Evolutionary conservation across 2,113 vertebrate genomes (phyloP).

Genomic region (Toxotes jaculatrix): DNA sequence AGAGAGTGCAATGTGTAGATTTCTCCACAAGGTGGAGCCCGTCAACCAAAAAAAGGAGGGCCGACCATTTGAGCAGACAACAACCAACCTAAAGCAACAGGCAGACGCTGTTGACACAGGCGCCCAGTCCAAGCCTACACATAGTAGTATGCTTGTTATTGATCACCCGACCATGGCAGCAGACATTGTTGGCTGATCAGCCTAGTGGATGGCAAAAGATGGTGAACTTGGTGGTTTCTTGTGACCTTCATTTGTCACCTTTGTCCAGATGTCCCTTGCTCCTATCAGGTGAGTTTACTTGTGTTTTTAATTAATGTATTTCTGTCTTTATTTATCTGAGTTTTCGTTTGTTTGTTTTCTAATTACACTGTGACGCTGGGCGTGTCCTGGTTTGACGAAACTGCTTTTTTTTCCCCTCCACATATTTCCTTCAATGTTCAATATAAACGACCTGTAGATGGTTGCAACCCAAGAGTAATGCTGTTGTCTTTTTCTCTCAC

Average conservation of each 20-base stretch:
- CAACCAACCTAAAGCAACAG: conserved; percentile 38
- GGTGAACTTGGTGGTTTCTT: background rate
- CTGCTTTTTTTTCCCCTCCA: background rate
- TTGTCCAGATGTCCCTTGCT: background rate
- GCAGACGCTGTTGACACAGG: background rate
- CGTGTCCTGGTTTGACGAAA: background rate
- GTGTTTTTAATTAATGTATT: fast-evolving
- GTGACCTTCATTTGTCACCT: conserved; percentile 34
- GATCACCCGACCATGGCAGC: background rate
- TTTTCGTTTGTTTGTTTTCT: background rate
- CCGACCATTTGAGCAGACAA: fast-evolving
- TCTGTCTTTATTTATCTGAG: background rate
- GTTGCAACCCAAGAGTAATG: conserved; percentile 13
- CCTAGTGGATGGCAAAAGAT: background rate
- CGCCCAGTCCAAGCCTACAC: background rate
- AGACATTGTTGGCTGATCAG: background rate
- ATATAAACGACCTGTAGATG: background rate
- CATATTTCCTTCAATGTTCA: background rate
- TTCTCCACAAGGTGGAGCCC: conserved; percentile 64
- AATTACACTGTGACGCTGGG: background rate
- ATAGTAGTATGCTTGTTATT: too few relatives aligned
- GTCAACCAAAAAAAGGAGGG: background rate
- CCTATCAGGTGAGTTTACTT: background rate
- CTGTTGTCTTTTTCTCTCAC: background rate
- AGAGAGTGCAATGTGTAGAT: background rate